phyloP scores from a whole-genome alignment of 2,888 invertebrate species.

The Cheilosia vernalis region DNA sequence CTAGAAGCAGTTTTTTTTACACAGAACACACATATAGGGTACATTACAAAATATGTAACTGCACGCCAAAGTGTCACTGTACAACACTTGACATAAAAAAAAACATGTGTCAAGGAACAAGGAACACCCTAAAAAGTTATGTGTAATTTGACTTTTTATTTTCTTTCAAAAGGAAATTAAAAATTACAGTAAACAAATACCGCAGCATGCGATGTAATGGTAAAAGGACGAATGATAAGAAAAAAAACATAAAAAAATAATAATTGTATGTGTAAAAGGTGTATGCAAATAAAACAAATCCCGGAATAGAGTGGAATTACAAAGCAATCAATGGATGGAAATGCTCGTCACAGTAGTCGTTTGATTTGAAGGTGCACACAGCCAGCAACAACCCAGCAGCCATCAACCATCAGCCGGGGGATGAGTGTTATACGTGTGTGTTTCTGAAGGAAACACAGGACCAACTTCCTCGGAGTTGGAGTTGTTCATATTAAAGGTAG shows the following conservation, averaged over 20 bases:
- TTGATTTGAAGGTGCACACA: not conserved
- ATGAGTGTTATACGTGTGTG: slow-evolving; percentile 25
- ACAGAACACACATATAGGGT: no score
- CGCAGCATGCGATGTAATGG: not conserved
- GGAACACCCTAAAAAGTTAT: not conserved
- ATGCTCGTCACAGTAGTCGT: slow-evolving; percentile 3
- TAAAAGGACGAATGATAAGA: slow-evolving; percentile 17
- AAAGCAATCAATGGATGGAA: slow-evolving; percentile 40
- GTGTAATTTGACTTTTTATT: slow-evolving; percentile 6
- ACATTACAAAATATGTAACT: not conserved
- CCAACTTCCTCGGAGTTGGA: not conserved
- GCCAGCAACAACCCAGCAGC: not conserved
- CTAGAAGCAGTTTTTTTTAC: no score
- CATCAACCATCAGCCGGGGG: not conserved
- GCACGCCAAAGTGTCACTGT: not conserved
- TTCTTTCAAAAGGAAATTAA: slow-evolving; percentile 43
- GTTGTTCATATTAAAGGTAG: not conserved
- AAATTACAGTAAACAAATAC: slow-evolving; percentile 44
- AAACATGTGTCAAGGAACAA: not conserved
- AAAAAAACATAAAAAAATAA: not conserved
- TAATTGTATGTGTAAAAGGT: no score
- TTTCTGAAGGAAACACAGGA: slow-evolving; percentile 25
- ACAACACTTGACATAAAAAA: not conserved
- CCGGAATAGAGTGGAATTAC: slow-evolving; percentile 28
- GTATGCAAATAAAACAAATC: slow-evolving; percentile 12